Evolutionary conservation across 2,888 invertebrate species (phyloP).

Genomic region (Amblyteles armatorius): DNA sequence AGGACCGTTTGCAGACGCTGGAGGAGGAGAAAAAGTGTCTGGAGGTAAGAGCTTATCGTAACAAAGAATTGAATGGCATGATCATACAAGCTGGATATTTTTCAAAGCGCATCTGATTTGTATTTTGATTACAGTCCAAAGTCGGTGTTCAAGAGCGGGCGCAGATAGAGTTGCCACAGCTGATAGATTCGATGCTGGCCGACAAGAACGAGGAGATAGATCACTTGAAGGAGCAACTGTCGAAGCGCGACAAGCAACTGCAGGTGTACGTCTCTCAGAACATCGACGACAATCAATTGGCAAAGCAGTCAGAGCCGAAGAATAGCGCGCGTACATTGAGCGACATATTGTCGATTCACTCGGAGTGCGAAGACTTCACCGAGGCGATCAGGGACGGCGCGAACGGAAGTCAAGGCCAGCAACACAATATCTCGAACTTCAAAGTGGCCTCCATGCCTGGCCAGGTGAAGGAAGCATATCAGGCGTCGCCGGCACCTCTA

Average conservation of each 20-base stretch:
- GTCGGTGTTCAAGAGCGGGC: slow-evolving; percentile 79
- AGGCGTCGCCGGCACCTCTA: slow-evolving; percentile 62
- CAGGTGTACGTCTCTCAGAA: slow-evolving; percentile 87
- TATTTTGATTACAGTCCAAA: slow-evolving; percentile 72
- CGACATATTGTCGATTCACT: slow-evolving; percentile 89
- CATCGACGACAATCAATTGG: slow-evolving; percentile 86
- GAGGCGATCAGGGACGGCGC: slow-evolving; percentile 77
- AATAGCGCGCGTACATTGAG: slow-evolving; percentile 90
- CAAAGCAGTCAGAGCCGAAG: slow-evolving; percentile 85
- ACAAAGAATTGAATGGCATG: background rate
- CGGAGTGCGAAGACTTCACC: slow-evolving; percentile 88
- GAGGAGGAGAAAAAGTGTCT: slow-evolving; percentile 82
- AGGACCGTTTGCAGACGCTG: slow-evolving; percentile 78
- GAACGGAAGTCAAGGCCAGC: slow-evolving; percentile 72
- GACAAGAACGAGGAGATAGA: slow-evolving; percentile 91
- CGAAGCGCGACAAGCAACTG: slow-evolving; percentile 86
- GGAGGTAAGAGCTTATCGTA: slow-evolving; percentile 72
- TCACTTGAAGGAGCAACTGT: slow-evolving; percentile 86
- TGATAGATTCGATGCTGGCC: slow-evolving; percentile 88
- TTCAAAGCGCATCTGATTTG: background rate
- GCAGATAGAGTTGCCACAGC: slow-evolving; percentile 85
- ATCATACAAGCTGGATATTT: background rate
- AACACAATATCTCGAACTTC: slow-evolving; percentile 77
- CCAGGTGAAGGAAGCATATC: slow-evolving; percentile 64
- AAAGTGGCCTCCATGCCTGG: slow-evolving; percentile 65